Evolutionary conservation across 2,113 vertebrate species (phyloP).

Genomic region (Chaetorhynchus papuensis): DNA sequence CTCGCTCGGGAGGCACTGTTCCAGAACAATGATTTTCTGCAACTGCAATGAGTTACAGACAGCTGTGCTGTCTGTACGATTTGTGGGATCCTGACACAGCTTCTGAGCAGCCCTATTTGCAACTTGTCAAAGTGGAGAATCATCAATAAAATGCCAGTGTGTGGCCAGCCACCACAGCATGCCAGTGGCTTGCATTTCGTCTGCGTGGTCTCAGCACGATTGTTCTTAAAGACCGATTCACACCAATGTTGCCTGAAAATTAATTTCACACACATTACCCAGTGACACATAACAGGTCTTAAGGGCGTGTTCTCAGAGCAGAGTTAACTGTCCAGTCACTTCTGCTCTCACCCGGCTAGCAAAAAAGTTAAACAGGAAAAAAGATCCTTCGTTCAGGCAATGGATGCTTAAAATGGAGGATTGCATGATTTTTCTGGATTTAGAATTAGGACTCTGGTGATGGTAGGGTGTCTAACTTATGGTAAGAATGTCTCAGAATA

Average conservation of each 20-base stretch:
- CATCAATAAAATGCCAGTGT: background rate
- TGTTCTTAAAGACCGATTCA: background rate
- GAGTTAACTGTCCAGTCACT: background rate
- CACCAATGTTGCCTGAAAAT: background rate
- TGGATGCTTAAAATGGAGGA: background rate
- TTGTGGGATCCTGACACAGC: background rate
- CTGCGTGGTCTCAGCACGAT: accelerated
- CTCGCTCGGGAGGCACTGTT: background rate
- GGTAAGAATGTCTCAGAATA: background rate
- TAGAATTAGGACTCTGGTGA: background rate
- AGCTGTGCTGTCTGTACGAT: background rate
- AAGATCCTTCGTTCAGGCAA: background rate
- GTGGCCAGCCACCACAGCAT: accelerated
- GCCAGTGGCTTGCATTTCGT: background rate
- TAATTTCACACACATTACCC: background rate
- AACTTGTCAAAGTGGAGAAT: background rate
- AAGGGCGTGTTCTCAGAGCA: background rate
- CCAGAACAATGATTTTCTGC: background rate
- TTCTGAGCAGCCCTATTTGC: background rate
- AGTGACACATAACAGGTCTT: background rate
- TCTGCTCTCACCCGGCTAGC: background rate
- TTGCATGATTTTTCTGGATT: background rate
- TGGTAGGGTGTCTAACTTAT: background rate
- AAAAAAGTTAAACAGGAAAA: background rate
- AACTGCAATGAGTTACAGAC: background rate